phyloP scores from a whole-genome alignment of 1,140 invertebrate genomes.

The Drosophila mayri region DNA sequence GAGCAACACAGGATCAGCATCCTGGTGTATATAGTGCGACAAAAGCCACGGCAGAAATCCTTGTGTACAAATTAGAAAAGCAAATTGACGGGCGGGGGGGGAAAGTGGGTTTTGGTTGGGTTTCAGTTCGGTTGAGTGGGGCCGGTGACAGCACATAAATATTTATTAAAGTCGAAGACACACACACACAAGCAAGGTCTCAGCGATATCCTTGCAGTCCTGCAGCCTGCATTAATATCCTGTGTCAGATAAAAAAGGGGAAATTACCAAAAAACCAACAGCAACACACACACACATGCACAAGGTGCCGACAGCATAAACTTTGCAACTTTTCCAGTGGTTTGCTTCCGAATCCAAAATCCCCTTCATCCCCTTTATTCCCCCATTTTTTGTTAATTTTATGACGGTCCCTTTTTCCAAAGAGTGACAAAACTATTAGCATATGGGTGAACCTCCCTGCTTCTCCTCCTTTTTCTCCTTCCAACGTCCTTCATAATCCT shows the following conservation, averaged over 20 bases:
- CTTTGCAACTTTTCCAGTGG: constrained; percentile 60
- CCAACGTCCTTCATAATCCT: constrained; percentile 4
- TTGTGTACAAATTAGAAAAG: constrained; percentile 68
- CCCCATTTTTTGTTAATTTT: constrained; percentile 41
- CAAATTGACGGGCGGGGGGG: constrained; percentile 50
- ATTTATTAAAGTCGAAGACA: constrained; percentile 59
- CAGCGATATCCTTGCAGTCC: constrained; percentile 50
- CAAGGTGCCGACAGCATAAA: constrained; percentile 45
- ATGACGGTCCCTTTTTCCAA: constrained; percentile 45
- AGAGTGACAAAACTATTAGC: constrained; percentile 64
- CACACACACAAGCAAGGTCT: constrained; percentile 29
- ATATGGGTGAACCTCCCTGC: constrained; percentile 25
- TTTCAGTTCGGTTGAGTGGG: not conserved
- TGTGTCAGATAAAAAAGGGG: constrained; percentile 52
- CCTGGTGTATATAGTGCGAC: constrained; percentile 22
- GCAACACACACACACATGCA: constrained; percentile 16
- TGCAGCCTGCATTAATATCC: constrained; percentile 58
- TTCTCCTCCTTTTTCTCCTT: too few species aligned
- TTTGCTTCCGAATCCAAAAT: constrained; percentile 12
- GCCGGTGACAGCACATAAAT: constrained; percentile 57
- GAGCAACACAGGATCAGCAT: constrained; percentile 4
- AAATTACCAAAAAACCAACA: constrained; percentile 44
- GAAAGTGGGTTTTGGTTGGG: constrained; percentile 3
- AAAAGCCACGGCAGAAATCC: constrained; percentile 49
- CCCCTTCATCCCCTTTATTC: too few species aligned